Evolutionary conservation across 2,113 vertebrate species (phyloP), one percentile per base, ranked within the genome.

Genomic region (Sceloporus undulatus): DNA sequence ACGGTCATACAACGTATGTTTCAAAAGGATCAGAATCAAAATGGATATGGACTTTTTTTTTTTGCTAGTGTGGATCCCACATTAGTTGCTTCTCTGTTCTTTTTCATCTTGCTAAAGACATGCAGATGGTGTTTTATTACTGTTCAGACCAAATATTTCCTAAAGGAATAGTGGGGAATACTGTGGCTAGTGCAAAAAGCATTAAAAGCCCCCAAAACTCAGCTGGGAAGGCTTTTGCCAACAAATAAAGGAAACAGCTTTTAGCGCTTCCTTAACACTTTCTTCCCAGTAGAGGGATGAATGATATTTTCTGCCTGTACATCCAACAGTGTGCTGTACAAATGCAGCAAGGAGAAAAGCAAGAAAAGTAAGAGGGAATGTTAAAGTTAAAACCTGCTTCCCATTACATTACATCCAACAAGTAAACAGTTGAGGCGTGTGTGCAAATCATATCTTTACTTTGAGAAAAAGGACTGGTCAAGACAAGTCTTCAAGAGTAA

Each of bases 181-280:
- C 5, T 4, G 42, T 42, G 38, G 5, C 27, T 4, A 75, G 62
- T n/a, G 59, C 19, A 40, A 77, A 79, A 88, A 78, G 42, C 34
- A 48, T 42, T 77, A 77, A 68, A 48, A 83, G 42, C 23, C n/a
- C n/a, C 42, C 54, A 8, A 38, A 87, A 66, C 29, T 62, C 40
- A 74, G 42, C 29, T 34, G 34, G 62, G 85, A 11, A 21, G 4
- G 79, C 29, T 27, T 48, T 40, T 65, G 18, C 70, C 56, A 80
- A 73, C 79, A 87, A 79, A 71, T 34, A 70, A 83, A 2, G 23
- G 65, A 52, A 70, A 19, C 48, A 83, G 71, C 73, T 83, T 82
- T 77, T 76, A 77, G n/a, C 62, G 25, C 48, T 80, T 56, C 18
- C 66, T 73, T 71, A 38, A 66, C 65, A 75, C 29, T 62, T 54